A percentile compares a stretch with the other conserved stretches of the same genome.
phyloP scores from a whole-genome alignment of 2,113 vertebrate species.

The Hyperopisus bebe region DNA sequence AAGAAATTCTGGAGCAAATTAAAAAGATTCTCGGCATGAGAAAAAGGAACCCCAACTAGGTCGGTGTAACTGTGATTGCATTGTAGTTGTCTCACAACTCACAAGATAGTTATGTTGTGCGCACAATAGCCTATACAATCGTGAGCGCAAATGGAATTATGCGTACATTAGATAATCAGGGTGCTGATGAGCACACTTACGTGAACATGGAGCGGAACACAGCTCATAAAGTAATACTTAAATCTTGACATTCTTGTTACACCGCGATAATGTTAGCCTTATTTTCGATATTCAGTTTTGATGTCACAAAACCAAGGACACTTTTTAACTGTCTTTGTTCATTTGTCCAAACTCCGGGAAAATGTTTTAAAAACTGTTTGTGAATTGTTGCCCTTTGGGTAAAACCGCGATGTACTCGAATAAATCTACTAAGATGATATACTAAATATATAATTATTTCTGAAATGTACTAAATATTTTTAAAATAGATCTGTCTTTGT shows the following conservation, averaged over 20 bases:
- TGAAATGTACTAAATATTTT: background rate
- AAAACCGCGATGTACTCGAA: background rate
- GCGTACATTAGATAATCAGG: background rate
- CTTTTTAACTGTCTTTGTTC: background rate
- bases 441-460: background rate
- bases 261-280: background rate
- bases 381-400: background rate
- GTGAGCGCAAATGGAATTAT: background rate
- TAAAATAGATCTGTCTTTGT: background rate
- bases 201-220: background rate
- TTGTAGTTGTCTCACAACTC: background rate
- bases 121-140: background rate
- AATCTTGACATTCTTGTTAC: background rate
- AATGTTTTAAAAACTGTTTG: background rate
- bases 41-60: constrained; percentile 2
- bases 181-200: background rate
- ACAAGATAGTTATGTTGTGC: background rate
- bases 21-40: constrained; percentile 15
- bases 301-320: background rate
- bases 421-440: background rate
- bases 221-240: background rate
- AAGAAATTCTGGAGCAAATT: constrained; percentile 25
- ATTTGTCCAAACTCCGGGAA: background rate
- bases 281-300: background rate
- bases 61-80: background rate